Evolutionary conservation across 2,797 vertebrate genomes (phyloP).

Genomic region (Thalassophryne amazonica): DNA sequence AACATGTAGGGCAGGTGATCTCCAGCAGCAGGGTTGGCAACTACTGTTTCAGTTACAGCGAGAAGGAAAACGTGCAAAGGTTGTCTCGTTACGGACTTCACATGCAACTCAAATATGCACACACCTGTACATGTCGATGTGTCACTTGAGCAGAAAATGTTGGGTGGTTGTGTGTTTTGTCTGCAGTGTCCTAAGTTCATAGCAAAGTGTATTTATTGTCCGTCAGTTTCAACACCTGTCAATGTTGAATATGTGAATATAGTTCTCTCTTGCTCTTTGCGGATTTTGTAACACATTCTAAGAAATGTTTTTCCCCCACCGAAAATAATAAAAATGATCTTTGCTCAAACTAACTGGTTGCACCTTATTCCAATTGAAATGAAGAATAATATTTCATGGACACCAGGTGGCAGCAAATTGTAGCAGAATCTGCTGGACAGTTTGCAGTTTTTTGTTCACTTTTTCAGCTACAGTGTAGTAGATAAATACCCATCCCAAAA

Average conservation of each 20-base stretch:
- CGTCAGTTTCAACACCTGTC: constrained; percentile 13
- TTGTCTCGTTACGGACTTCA: constrained; percentile 28
- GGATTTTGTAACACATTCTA: constrained; percentile 66
- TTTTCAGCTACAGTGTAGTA: no score
- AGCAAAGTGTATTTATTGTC: constrained; percentile 12
- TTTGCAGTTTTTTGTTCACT: no score
- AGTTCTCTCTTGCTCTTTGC: constrained; percentile 33
- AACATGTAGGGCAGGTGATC: constrained; percentile 7
- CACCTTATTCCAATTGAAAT: constrained; percentile 4
- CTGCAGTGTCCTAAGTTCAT: constrained; percentile 9
- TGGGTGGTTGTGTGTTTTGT: constrained; percentile 35
- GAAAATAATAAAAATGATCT: constrained; percentile 73
- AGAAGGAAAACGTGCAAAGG: constrained; percentile 5
- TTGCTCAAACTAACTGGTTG: constrained; percentile 32
- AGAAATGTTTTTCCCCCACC: constrained; percentile 38
- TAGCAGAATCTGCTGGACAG: no score
- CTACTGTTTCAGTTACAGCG: no score
- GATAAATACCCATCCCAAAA: no score
- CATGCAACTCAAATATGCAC: no score
- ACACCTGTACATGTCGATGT: background rate
- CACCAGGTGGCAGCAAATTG: constrained; percentile 60
- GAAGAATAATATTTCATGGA: background rate
- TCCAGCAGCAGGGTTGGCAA: no score
- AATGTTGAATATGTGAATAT: constrained; percentile 49
- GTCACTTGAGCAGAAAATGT: constrained; percentile 3